A percentile compares a stretch with the other conserved stretches of the same genome.
phyloP scores from a whole-genome alignment of 1,140 invertebrate genomes.

The Brachionus sp. region DNA sequence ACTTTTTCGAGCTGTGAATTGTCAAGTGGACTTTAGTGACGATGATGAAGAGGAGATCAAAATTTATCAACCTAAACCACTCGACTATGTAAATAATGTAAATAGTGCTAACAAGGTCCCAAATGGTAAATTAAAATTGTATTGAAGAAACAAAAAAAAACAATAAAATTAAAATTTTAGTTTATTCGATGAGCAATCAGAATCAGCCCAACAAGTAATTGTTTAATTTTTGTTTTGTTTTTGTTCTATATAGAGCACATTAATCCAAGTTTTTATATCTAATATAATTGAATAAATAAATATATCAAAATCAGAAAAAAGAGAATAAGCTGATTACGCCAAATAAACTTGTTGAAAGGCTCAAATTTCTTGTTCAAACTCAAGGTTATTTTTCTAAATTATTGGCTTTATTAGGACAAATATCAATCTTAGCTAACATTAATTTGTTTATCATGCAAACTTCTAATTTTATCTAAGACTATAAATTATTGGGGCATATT shows the following conservation, averaged over 20 bases:
- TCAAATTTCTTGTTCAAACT: neutral
- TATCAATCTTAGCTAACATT: neutral
- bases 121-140: neutral
- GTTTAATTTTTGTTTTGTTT: slow-evolving; percentile 1
- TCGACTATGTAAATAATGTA: slow-evolving; percentile 28
- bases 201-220: neutral
- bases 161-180: neutral
- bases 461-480: neutral
- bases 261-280: neutral
- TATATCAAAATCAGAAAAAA: neutral
- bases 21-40: slow-evolving; percentile 10
- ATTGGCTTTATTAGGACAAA: neutral
- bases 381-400: neutral
- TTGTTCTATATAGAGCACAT: neutral
- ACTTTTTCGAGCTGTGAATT: neutral
- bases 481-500: neutral
- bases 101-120: neutral
- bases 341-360: neutral
- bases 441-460: neutral
- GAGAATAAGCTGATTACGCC: neutral
- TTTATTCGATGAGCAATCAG: neutral
- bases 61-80: neutral
- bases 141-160: neutral
- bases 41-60: slow-evolving; percentile 4
- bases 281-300: neutral